Evolutionary conservation across 2,113 vertebrate genomes (phyloP).

Genomic region (Phalacrocorax pelagicus): DNA sequence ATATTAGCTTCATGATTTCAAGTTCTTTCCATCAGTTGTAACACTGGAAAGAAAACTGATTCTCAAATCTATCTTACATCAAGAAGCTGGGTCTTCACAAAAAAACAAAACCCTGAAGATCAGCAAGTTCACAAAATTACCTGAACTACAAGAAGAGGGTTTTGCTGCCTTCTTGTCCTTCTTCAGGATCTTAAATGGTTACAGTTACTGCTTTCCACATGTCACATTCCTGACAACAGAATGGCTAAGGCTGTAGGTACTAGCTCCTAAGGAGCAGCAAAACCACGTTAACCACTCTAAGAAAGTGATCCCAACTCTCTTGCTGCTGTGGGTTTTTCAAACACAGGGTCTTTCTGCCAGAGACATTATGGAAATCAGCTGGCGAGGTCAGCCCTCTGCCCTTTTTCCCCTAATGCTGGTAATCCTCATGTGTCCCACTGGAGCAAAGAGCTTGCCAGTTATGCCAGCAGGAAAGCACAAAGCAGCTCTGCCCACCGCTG

Average conservation of each 20-base stretch:
- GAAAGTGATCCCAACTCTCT: neutral
- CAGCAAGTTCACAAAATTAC: neutral
- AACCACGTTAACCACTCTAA: neutral
- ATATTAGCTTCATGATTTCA: neutral
- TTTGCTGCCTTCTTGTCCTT: neutral
- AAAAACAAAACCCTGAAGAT: neutral
- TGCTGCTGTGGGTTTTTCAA: neutral
- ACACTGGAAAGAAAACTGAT: neutral
- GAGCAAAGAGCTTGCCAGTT: conserved; percentile 21
- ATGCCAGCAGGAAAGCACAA: neutral
- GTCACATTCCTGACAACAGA: neutral
- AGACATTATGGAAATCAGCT: neutral
- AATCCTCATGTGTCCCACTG: conserved; percentile 6
- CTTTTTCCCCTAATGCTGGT: neutral
- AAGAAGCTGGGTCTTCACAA: neutral
- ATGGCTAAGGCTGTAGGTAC: neutral
- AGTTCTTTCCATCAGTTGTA: neutral
- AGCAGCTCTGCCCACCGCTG: neutral
- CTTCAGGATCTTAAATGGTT: neutral
- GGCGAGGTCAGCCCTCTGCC: neutral
- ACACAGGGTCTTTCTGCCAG: neutral
- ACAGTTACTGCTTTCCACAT: neutral
- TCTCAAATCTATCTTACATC: neutral
- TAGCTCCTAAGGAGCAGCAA: neutral
- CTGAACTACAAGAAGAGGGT: neutral